These are phyloP conservation scores for Sturnus vulgaris DNA, from an alignment of 2,113 vertebrate genomes.

Conservation along the genomic window DNA sequence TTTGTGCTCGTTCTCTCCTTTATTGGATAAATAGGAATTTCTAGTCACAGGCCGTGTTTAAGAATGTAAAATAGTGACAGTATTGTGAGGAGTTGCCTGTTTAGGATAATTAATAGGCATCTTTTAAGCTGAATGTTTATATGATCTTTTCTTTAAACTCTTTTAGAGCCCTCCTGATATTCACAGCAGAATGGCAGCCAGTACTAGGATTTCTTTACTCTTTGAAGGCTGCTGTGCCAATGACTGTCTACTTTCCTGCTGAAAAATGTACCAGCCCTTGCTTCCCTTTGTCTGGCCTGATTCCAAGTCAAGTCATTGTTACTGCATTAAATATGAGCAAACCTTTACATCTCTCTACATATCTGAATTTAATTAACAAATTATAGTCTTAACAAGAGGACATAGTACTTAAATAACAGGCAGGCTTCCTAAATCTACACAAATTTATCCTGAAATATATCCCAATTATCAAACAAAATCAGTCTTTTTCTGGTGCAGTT, in stretches of 20 bases:
- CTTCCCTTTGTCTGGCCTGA: conserved; percentile 20
- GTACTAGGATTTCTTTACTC: background rate
- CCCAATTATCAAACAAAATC: background rate
- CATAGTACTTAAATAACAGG: background rate
- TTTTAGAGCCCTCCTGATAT: background rate
- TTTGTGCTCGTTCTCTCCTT: background rate
- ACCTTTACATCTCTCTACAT: background rate
- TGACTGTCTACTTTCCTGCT: background rate
- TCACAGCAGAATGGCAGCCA: background rate
- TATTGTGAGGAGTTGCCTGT: background rate
- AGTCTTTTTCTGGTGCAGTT: background rate
- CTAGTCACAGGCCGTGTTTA: background rate
- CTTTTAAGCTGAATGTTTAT: background rate
- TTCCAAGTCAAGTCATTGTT: conserved; percentile 17
- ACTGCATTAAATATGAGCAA: background rate
- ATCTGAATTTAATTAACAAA: background rate
- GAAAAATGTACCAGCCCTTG: background rate
- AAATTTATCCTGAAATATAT: background rate
- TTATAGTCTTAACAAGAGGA: background rate
- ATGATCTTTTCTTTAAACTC: background rate
- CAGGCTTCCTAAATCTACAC: background rate
- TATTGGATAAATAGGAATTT: background rate
- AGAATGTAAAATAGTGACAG: background rate
- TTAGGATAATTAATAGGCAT: background rate
- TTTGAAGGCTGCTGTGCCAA: background rate